A percentile compares a stretch with the other conserved stretches of the same genome.
Evolutionary conservation across 2,113 vertebrate species (phyloP).

Genomic region (Cinclus cinclus): DNA sequence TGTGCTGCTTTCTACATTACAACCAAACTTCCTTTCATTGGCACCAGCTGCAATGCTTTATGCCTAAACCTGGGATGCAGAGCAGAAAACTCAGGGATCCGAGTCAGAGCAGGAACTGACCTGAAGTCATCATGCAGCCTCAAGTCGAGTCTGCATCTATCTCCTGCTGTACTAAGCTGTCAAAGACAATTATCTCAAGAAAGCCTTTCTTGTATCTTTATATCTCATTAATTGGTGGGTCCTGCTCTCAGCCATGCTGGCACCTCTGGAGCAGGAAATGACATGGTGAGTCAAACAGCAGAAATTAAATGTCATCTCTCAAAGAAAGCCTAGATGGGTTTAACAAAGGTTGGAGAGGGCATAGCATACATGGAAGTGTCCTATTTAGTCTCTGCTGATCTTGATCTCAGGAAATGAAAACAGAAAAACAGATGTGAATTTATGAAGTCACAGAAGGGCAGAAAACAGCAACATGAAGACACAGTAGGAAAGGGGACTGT

Average conservation of each 20-base stretch:
- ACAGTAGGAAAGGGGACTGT: background rate
- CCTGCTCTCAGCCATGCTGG: background rate
- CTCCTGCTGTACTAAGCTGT: background rate
- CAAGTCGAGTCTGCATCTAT: background rate
- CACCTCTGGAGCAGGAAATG: background rate
- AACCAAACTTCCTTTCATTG: background rate
- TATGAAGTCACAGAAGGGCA: background rate
- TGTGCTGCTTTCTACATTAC: background rate
- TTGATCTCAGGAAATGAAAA: background rate
- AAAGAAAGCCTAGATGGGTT: background rate
- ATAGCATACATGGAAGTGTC: background rate
- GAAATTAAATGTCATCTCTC: background rate
- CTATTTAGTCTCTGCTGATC: background rate
- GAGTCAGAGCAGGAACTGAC: background rate
- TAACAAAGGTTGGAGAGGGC: background rate
- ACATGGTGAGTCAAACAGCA: background rate
- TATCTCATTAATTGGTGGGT: background rate
- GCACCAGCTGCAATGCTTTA: background rate
- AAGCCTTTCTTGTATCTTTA: background rate
- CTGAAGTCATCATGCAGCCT: background rate
- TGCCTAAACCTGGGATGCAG: rapidly evolving
- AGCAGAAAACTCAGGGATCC: background rate
- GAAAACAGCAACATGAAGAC: background rate
- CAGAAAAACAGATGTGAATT: background rate
- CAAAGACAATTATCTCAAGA: background rate